phyloP scores from a whole-genome alignment of 2,113 vertebrate species.

The Tupaia tana region DNA sequence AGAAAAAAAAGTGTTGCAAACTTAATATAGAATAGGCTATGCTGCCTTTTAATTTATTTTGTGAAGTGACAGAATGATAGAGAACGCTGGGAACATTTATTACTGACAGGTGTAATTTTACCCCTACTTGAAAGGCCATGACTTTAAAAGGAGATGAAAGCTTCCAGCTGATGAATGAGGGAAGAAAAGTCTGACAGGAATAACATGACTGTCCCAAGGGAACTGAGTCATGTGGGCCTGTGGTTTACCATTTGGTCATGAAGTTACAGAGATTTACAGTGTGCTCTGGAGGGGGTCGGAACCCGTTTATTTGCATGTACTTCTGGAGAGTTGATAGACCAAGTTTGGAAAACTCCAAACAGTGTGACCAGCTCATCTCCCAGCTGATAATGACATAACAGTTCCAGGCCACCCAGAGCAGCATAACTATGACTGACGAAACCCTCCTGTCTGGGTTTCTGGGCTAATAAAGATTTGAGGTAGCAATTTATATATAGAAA shows the following conservation, averaged over 20 bases:
- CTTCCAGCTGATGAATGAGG: conserved; percentile 73
- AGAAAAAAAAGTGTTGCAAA: not conserved
- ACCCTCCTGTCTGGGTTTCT: not conserved
- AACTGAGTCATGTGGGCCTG: conserved; percentile 59
- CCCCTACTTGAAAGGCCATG: conserved; percentile 76
- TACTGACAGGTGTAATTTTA: conserved; percentile 83
- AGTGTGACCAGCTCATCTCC: not conserved
- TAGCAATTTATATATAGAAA: not conserved
- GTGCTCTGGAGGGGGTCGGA: conserved; percentile 29
- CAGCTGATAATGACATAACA: conserved; percentile 35
- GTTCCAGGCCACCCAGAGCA: conserved; percentile 13
- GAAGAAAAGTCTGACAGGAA: conserved; percentile 71
- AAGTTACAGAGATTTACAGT: conserved; percentile 76
- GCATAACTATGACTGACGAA: conserved; percentile 43
- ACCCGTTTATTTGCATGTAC: conserved; percentile 56
- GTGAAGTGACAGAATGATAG: conserved; percentile 64
- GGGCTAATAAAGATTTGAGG: conserved; percentile 22
- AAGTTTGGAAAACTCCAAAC: not conserved
- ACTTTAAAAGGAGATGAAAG: conserved; percentile 83
- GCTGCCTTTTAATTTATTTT: conserved; percentile 64
- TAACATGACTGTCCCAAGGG: conserved; percentile 65
- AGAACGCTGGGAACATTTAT: conserved; percentile 63
- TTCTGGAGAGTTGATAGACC: conserved; percentile 22
- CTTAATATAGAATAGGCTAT: not conserved
- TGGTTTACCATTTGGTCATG: conserved; percentile 66